Conservation (phyloP, 2,797 vertebrate species). For the Aselliscus stoliczkanus region DNA sequence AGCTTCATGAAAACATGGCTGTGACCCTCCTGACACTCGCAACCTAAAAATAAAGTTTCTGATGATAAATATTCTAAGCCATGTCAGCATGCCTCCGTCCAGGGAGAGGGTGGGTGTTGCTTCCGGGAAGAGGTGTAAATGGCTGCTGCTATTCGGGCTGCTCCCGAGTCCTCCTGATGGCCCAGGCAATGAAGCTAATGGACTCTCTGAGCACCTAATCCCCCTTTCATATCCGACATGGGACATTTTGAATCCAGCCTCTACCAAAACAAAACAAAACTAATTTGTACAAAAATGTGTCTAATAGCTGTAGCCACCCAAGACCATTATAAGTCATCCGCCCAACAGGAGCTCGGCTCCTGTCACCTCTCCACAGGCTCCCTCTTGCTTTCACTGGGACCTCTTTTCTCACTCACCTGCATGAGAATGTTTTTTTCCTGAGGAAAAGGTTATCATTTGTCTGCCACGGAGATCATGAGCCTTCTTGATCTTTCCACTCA, state of each 20-base stretch:
- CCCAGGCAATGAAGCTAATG: background rate
- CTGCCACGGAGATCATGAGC: background rate
- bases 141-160: background rate
- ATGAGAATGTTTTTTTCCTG: background rate
- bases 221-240: background rate
- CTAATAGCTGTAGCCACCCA: background rate
- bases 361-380: background rate
- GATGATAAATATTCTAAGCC: background rate
- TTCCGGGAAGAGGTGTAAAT: accelerated
- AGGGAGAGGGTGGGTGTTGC: background rate
- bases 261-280: background rate
- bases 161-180: background rate
- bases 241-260: background rate
- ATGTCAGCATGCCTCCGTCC: accelerated
- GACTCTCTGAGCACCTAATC: background rate
- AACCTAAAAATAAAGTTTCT: background rate
- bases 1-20: background rate
- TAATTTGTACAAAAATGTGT: background rate
- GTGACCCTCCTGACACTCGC: accelerated
- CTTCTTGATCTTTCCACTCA: background rate
- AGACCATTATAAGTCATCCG: background rate
- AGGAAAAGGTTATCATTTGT: background rate
- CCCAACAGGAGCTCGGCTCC: accelerated
- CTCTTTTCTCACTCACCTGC: background rate
- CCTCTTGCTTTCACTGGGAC: background rate